These are phyloP conservation scores for Hemitrygon akajei DNA, from an alignment of 2,797 vertebrate species.

Conservation along the genomic window DNA sequence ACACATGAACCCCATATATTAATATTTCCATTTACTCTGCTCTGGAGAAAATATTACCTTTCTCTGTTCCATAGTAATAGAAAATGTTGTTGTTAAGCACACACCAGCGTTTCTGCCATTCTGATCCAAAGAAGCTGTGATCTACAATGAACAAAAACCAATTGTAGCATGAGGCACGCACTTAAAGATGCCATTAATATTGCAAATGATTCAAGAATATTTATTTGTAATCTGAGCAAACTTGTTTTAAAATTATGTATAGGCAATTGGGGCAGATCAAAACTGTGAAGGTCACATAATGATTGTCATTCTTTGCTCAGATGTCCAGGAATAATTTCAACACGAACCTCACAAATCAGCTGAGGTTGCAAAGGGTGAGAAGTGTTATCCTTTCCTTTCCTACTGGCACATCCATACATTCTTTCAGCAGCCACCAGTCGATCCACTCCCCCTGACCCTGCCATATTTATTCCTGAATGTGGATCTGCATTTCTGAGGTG, in stretches of 20 bases:
- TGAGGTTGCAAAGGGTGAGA: neutral
- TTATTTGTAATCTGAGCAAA: too few species aligned
- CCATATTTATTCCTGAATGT: neutral
- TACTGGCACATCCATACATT: neutral
- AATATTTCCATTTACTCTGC: neutral
- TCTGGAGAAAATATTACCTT: constrained; percentile 63
- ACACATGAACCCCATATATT: neutral
- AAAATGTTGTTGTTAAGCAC: constrained; percentile 76
- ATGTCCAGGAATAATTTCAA: neutral
- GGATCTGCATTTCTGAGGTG: neutral
- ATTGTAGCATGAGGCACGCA: neutral
- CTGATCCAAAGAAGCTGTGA: constrained; percentile 91
- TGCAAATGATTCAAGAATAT: too few species aligned
- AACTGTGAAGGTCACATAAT: too few species aligned
- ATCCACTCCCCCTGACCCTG: neutral
- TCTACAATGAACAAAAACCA: constrained; percentile 58
- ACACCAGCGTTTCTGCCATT: constrained; percentile 98
- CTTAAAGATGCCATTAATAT: too few species aligned
- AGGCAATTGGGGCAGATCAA: too few species aligned
- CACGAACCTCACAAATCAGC: neutral
- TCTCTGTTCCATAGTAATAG: constrained; percentile 92
- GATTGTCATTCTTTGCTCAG: neutral
- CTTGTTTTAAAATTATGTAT: too few species aligned
- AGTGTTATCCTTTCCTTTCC: neutral
- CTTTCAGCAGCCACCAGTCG: neutral